Conservation (phyloP, 2,888 invertebrate genomes). For the Himalopsyche tibetana region DNA sequence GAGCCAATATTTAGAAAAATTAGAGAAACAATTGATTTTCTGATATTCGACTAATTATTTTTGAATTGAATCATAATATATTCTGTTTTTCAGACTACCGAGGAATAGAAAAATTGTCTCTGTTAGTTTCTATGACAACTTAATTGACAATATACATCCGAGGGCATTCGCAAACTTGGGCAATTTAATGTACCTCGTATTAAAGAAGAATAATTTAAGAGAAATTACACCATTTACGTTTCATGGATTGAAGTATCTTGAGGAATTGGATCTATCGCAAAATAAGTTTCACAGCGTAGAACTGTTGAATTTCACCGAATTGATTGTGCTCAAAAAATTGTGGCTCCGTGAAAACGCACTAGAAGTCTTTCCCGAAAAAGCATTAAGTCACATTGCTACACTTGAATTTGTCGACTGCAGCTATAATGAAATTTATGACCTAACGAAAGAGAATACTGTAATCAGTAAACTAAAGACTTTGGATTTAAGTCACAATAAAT, state of each 20-base stretch:
- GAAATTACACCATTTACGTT: conserved; percentile 74
- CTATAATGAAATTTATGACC: neutral
- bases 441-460: neutral
- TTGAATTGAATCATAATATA: too few species aligned
- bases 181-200: conserved; percentile 72
- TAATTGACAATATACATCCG: conserved; percentile 74
- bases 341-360: conserved; percentile 73
- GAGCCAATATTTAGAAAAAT: too few species aligned
- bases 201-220: conserved; percentile 74
- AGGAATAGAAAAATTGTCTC: conserved; percentile 73
- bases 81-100: conserved; percentile 71
- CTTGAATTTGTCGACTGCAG: neutral
- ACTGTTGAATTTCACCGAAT: conserved; percentile 71
- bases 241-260: conserved; percentile 71
- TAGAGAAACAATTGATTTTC: too few species aligned
- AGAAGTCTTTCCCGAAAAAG: neutral
- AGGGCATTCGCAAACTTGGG: conserved; percentile 73
- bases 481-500: conserved; percentile 6
- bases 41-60: too few species aligned
- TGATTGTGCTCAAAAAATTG: conserved; percentile 70
- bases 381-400: neutral
- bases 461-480: neutral
- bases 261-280: conserved; percentile 76
- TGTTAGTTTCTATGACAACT: conserved; percentile 73
- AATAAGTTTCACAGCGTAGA: conserved; percentile 74